phyloP scores from a whole-genome alignment of 1,140 invertebrate genomes.

The Alviniconcha marisindica region DNA sequence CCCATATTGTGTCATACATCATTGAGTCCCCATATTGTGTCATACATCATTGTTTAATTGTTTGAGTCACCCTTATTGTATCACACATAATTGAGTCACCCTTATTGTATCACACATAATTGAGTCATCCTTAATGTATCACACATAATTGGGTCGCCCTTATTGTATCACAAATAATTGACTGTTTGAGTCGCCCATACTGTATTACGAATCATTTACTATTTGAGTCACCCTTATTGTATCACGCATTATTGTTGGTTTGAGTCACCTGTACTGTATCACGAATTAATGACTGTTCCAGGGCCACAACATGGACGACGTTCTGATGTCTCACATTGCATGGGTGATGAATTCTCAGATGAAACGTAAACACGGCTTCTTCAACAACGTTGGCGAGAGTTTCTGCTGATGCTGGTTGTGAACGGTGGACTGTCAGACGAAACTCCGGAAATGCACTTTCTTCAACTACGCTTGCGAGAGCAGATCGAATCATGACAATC shows the following conservation, averaged over 20 bases:
- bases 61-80: no score
- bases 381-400: slow-evolving; percentile 63
- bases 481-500: not conserved
- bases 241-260: not conserved
- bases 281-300: slow-evolving; percentile 34
- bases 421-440: no score
- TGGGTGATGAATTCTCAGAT: slow-evolving; percentile 71
- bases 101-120: not conserved
- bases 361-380: slow-evolving; percentile 60
- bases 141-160: not conserved
- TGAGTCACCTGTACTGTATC: no score
- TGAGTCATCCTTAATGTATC: not conserved
- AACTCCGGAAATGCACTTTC: not conserved
- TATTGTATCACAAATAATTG: not conserved
- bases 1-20: no score
- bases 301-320: slow-evolving; percentile 72
- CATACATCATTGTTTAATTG: not conserved
- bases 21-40: no score
- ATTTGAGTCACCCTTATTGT: no score
- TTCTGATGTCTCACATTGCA: slow-evolving; percentile 68
- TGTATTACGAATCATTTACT: not conserved
- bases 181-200: not conserved
- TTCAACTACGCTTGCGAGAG: not conserved
- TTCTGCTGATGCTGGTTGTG: no score
- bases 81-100: no score